Evolutionary conservation across 1,140 invertebrate species (phyloP).

Genomic region (Paraescarpia echinospica): DNA sequence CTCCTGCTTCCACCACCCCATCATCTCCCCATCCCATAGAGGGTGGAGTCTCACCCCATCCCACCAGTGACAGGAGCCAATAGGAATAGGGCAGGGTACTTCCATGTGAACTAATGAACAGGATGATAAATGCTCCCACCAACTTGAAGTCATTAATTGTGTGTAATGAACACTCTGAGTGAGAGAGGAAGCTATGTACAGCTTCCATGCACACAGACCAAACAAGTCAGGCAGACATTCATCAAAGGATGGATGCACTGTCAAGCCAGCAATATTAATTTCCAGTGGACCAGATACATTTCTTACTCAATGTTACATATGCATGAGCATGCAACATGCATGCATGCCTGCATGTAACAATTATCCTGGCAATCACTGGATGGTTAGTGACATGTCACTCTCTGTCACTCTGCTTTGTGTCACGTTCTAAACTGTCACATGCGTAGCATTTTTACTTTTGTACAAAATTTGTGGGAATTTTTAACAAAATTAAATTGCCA

Average conservation of each 20-base stretch:
- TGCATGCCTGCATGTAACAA: background rate
- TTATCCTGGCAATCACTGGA: background rate
- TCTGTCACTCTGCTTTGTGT: background rate
- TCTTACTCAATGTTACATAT: background rate
- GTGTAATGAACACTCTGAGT: no score
- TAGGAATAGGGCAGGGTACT: background rate
- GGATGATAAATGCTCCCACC: no score
- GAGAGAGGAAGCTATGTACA: background rate
- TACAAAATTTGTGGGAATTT: no score
- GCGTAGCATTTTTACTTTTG: no score
- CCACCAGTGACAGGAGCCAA: background rate
- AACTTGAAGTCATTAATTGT: no score
- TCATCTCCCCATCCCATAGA: background rate
- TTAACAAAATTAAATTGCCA: no score
- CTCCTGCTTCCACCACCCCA: no score
- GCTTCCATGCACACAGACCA: background rate
- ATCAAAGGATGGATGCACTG: background rate
- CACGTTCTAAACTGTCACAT: background rate
- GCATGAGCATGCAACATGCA: background rate
- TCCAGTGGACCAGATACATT: background rate
- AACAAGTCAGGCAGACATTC: background rate
- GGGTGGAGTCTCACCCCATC: background rate
- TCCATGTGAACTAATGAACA: no score
- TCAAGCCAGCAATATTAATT: background rate
- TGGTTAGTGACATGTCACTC: background rate